Conservation (phyloP, 2,797 vertebrate genomes). For the Hypotaenidia philippensis region DNA sequence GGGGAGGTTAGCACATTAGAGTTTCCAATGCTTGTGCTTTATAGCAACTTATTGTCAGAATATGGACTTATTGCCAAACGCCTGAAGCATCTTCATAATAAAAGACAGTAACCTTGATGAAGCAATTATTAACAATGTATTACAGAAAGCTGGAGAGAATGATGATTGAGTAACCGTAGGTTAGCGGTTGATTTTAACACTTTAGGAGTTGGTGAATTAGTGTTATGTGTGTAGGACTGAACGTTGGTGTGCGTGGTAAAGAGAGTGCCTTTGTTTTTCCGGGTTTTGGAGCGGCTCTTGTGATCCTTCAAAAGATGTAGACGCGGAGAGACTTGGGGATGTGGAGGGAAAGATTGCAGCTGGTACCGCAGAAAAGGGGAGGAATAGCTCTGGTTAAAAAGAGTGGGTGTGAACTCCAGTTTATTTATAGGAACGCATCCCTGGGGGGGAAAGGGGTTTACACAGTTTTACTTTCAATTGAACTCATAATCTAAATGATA, state of each 20-base stretch:
- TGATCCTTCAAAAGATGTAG: conserved; percentile 61
- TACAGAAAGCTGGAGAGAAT: conserved; percentile 82
- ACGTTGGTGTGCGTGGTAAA: conserved; percentile 40
- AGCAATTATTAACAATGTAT: conserved; percentile 85
- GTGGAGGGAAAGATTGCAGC: conserved; percentile 57
- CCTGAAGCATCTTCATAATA: conserved; percentile 83
- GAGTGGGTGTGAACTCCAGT: conserved; percentile 77
- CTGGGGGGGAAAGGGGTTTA: conserved; percentile 61
- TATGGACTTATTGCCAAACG: conserved; percentile 82
- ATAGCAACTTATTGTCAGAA: conserved; percentile 82
- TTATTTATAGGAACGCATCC: conserved; percentile 78
- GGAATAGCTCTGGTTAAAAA: conserved; percentile 71
- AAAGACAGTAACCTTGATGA: conserved; percentile 86
- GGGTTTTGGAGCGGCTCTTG: conserved; percentile 69
- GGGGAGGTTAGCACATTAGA: conserved; percentile 68
- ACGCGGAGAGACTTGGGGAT: neutral
- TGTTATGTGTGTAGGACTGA: conserved; percentile 63
- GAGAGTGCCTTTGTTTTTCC: conserved; percentile 72
- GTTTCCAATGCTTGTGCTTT: conserved; percentile 75
- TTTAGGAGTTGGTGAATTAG: conserved; percentile 76
- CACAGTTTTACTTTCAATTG: conserved; percentile 72
- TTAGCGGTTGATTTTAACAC: conserved; percentile 82
- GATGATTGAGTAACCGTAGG: conserved; percentile 81
- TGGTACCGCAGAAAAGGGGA: conserved; percentile 66
- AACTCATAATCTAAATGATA: conserved; percentile 75